Base-by-base conservation (phyloP, 2,797 vertebrate species). In the Pteropus rufus region DNA sequence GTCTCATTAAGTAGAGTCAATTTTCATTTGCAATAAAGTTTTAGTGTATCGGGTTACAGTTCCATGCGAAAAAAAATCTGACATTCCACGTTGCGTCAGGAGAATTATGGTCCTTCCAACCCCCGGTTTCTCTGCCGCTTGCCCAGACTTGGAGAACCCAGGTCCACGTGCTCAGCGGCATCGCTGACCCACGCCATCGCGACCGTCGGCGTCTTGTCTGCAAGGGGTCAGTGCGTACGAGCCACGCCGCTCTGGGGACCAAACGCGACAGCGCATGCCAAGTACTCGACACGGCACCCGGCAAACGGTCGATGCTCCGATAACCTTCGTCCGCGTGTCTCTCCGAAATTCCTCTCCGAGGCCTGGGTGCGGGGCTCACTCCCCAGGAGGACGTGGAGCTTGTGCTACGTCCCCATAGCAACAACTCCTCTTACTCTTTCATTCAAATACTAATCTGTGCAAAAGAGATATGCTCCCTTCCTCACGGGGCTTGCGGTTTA, bases 381-480 rank as follows among this genome's bases (percentile, higher is more conserved):
- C 76, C 54, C 56, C 65, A 49, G 54, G 16, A 82, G 23, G 36
- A 58, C 3, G 29, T 16, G 4, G 2, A 46, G 7, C 5, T 31
- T 15, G 34, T 60, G 23, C 39, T 36, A 7, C 11, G 10, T 11
- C 44, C 12, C 41, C 41, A 16, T 0, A 1, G 10, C 3, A n/a
- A 24, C 29, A 18, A 3, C 26, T 70, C 39, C 52, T 36, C 34
- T 21, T 5, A 29, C 23, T 31, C 23, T 36, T 72, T 60, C 14
- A 19, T 89, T 44, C 5, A 34, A 46, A 23, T 10, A 6, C 3
- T 56, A 34, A 19, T 19, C 23, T n/a, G 41, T 24, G 10, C 14
- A 23, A 52, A 31, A 23, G 18, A 62, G 65, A 31, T 31, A 60
- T 1, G 4, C n/a, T 31, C 23, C 11, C 6, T 65, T 41, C 34